phyloP scores from a whole-genome alignment of 2,113 vertebrate species.

The Coturnix japonica region DNA sequence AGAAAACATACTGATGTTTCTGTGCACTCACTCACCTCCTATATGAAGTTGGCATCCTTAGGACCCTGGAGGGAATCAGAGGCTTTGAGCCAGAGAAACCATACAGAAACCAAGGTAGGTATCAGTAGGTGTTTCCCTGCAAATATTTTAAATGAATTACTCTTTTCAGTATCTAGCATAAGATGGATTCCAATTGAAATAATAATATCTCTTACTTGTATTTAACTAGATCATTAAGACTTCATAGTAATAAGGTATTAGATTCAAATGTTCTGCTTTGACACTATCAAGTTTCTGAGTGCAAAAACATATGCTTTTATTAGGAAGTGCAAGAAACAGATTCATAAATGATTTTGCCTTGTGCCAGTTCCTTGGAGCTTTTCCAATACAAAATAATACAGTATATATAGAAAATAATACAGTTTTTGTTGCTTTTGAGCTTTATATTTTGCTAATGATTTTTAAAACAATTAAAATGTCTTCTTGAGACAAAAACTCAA shows the following conservation, averaged over 20 bases:
- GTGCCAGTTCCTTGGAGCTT: background rate
- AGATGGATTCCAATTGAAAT: background rate
- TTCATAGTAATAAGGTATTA: background rate
- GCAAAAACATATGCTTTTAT: background rate
- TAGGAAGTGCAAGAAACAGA: background rate
- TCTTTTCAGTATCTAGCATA: background rate
- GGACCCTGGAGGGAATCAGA: background rate
- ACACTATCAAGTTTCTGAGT: background rate
- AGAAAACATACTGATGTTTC: background rate
- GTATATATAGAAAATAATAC: background rate
- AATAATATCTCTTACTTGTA: background rate
- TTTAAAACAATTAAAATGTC: background rate
- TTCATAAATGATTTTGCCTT: background rate
- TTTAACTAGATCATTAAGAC: background rate
- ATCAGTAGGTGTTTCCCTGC: background rate
- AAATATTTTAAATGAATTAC: background rate
- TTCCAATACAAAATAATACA: background rate
- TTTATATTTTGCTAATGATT: fast-evolving
- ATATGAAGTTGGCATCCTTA: background rate
- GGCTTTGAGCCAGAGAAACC: background rate
- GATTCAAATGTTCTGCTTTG: background rate
- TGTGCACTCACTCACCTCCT: fast-evolving
- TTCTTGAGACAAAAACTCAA: background rate
- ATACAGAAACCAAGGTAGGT: background rate
- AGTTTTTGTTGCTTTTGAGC: background rate